Conservation (phyloP, 2,888 invertebrate species). For the Merodon equestris region DNA sequence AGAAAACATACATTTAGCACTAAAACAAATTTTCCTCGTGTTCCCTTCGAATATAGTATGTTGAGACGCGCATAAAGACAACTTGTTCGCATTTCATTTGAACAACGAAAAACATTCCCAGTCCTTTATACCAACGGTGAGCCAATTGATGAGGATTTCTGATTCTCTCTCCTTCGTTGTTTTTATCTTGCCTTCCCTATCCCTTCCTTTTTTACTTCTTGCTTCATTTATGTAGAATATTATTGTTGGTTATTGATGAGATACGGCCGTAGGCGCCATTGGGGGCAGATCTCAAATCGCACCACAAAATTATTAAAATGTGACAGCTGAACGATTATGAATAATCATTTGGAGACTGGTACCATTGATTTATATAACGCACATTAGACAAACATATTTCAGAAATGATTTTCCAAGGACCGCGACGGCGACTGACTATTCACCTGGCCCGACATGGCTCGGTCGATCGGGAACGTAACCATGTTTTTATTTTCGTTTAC, state of each 20-base stretch:
- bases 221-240: slow-evolving; percentile 62
- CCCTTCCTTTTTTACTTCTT: slow-evolving; percentile 3
- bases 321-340: slow-evolving; percentile 76
- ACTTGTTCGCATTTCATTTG: slow-evolving; percentile 31
- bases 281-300: slow-evolving; percentile 75
- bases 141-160: slow-evolving; percentile 45
- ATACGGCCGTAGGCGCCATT: slow-evolving; percentile 75
- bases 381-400: slow-evolving; percentile 58
- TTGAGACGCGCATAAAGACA: slow-evolving; percentile 35
- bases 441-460: too few relatives aligned
- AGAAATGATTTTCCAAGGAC: slow-evolving; percentile 28
- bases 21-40: slow-evolving; percentile 31
- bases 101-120: slow-evolving; percentile 28
- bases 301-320: slow-evolving; percentile 77
- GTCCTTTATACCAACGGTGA: slow-evolving; percentile 39
- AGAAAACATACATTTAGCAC: slow-evolving; percentile 45
- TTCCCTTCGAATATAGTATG: slow-evolving; percentile 36
- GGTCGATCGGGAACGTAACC: too few relatives aligned
- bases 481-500: too few relatives aligned
- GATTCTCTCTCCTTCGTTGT: slow-evolving; percentile 39
- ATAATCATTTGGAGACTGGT: slow-evolving; percentile 73
- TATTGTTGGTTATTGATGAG: slow-evolving; percentile 75
- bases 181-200: too few relatives aligned
- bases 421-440: too few relatives aligned
- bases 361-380: slow-evolving; percentile 70